A percentile compares a stretch with the other conserved stretches of the same genome.
These are phyloP conservation scores for Atethmia centrago DNA, from an alignment of 2,888 invertebrate genomes.

Conservation along the genomic window DNA sequence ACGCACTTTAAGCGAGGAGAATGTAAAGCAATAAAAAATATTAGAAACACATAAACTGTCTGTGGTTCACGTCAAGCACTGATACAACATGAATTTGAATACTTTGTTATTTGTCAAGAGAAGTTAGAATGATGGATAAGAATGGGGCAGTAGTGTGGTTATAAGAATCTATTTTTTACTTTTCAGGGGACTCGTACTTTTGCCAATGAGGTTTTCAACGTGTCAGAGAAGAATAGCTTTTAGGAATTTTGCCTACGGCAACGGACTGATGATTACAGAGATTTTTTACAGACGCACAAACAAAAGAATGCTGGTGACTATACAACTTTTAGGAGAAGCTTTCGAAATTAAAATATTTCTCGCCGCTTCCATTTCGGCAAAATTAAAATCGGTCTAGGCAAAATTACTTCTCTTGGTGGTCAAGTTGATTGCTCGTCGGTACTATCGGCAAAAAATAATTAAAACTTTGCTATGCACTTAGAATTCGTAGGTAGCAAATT, in stretches of 20 bases:
- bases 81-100: slow-evolving; percentile 40
- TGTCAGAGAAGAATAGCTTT: neutral
- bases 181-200: too few relatives aligned
- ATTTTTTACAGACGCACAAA: neutral
- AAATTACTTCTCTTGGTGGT: neutral
- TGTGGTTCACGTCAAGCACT: slow-evolving; percentile 16
- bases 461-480: neutral
- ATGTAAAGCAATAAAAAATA: slow-evolving; percentile 33
- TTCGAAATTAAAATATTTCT: neutral
- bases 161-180: neutral
- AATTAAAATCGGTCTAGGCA: neutral
- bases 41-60: slow-evolving; percentile 17
- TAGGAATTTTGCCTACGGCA: neutral
- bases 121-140: neutral
- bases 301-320: neutral
- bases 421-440: slow-evolving; percentile 8
- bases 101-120: slow-evolving; percentile 7
- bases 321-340: neutral
- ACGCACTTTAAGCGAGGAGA: slow-evolving; percentile 18
- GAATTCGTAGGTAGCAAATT: neutral
- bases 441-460: neutral
- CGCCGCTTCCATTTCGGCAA: neutral
- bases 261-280: too few relatives aligned
- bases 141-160: neutral
- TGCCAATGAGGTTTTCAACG: neutral